Conservation (phyloP, 2,113 vertebrate genomes). For the Callipepla californica region DNA sequence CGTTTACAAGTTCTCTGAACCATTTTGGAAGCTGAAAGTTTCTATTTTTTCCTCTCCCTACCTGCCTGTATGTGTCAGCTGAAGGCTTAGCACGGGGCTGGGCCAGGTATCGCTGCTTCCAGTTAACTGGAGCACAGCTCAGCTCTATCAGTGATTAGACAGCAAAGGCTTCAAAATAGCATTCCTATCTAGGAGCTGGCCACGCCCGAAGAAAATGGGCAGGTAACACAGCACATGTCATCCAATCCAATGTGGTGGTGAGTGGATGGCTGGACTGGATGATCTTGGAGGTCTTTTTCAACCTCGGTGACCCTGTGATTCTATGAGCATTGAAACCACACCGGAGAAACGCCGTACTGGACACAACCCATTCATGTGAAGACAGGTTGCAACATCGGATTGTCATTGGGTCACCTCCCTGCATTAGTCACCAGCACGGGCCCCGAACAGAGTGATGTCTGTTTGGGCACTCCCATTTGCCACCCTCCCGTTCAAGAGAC, state of each 20-base stretch:
- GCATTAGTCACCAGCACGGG: neutral
- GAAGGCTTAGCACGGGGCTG: neutral
- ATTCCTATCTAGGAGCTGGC: neutral
- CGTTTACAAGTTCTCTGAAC: slow-evolving; percentile 24
- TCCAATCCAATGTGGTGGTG: too few relatives aligned
- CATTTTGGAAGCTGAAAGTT: neutral
- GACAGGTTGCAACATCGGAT: fast-evolving
- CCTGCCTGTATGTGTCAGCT: neutral
- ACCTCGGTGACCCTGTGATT: too few relatives aligned
- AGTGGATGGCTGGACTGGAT: too few relatives aligned
- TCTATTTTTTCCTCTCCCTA: slow-evolving; percentile 1
- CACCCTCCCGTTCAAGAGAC: neutral
- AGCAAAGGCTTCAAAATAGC: neutral
- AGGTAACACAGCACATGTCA: neutral
- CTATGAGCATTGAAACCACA: neutral
- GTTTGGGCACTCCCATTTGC: neutral
- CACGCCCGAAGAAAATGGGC: fast-evolving
- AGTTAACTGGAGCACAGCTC: neutral
- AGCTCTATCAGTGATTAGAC: neutral
- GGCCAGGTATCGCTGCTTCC: neutral
- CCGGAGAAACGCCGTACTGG: neutral
- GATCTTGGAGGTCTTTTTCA: too few relatives aligned
- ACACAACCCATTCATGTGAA: fast-evolving
- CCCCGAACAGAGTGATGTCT: neutral
- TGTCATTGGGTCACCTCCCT: neutral